A percentile compares a stretch with the other conserved stretches of the same genome.
Evolutionary conservation across 2,888 invertebrate genomes (phyloP).

Genomic region (Baccha elongata): DNA sequence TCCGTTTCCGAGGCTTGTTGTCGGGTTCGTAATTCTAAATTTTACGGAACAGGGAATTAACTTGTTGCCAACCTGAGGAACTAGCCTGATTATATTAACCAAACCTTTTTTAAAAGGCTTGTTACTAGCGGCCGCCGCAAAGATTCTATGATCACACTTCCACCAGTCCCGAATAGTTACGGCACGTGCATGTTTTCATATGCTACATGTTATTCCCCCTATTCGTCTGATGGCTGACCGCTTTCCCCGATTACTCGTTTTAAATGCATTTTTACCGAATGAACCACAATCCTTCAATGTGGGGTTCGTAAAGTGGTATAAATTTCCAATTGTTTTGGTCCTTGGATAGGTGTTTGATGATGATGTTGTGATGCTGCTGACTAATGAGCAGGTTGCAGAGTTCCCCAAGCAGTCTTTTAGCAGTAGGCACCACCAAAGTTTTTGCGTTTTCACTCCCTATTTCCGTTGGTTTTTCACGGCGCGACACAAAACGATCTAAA

Average conservation of each 20-base stretch:
- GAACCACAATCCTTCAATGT: slow-evolving; percentile 47
- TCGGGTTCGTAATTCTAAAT: no score
- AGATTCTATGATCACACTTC: no score
- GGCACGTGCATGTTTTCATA: no score
- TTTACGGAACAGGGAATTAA: no score
- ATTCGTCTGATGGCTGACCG: no score
- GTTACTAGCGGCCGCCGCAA: no score
- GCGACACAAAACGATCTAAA: slow-evolving; percentile 5
- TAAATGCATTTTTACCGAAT: slow-evolving; percentile 23
- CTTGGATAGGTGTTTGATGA: slow-evolving; percentile 18
- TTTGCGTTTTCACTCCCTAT: slow-evolving; percentile 24
- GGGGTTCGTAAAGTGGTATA: slow-evolving; percentile 32
- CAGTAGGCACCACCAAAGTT: slow-evolving; percentile 15
- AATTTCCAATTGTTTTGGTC: slow-evolving; percentile 39
- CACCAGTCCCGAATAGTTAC: no score
- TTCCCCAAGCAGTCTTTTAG: neutral
- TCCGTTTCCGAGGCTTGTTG: no score
- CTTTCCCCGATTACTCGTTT: slow-evolving; percentile 30
- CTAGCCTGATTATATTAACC: no score
- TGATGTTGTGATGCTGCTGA: slow-evolving; percentile 3
- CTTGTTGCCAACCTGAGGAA: no score
- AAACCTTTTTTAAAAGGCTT: no score
- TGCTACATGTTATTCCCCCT: no score
- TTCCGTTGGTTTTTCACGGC: slow-evolving; percentile 13
- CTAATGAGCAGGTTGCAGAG: neutral